phyloP scores from a whole-genome alignment of 2,797 vertebrate species.

The Allochrocebus solatus region DNA sequence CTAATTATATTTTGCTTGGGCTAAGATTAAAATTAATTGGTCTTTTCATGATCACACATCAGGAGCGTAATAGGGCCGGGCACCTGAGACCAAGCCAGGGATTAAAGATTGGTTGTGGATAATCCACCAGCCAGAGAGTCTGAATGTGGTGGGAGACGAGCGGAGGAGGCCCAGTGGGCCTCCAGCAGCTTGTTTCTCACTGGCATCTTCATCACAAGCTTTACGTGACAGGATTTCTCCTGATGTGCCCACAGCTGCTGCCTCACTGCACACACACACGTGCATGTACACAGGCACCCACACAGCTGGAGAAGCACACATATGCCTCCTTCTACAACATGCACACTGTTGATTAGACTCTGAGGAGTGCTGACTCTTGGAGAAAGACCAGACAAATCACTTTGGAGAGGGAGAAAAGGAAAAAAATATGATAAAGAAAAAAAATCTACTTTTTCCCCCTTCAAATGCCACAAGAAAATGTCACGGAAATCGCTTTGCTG shows the following conservation, averaged over 20 bases:
- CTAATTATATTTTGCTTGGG: slow-evolving; percentile 58
- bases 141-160: neutral
- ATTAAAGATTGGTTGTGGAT: neutral
- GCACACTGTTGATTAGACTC: neutral
- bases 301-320: neutral
- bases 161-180: accelerated
- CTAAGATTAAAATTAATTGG: slow-evolving; percentile 66
- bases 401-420: slow-evolving; percentile 53
- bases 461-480: slow-evolving; percentile 87
- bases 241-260: neutral
- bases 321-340: neutral
- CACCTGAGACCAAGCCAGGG: slow-evolving; percentile 25
- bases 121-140: neutral
- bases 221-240: neutral
- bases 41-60: slow-evolving; percentile 50
- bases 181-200: neutral
- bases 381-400: slow-evolving; percentile 51
- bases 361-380: slow-evolving; percentile 12
- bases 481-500: slow-evolving; percentile 83
- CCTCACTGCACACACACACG: neutral
- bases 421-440: slow-evolving; percentile 16
- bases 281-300: neutral
- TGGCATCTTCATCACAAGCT: neutral
- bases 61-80: slow-evolving; percentile 44
- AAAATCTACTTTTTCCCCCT: slow-evolving; percentile 54